Evolutionary conservation across 1,140 invertebrate genomes (phyloP).

Genomic region (Cotesia vestalis): DNA sequence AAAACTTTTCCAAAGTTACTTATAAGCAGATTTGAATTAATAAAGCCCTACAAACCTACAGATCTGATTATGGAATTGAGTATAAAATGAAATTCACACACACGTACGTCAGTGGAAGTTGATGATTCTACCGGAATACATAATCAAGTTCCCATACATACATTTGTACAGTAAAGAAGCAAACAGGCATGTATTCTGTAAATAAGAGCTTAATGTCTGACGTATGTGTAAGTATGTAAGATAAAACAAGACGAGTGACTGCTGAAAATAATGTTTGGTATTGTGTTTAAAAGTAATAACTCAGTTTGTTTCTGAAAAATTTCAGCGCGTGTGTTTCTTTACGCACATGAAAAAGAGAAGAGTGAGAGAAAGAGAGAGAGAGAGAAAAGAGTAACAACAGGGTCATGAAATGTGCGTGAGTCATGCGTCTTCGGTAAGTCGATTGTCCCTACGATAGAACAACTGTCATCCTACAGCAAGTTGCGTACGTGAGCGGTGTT

Average conservation of each 20-base stretch:
- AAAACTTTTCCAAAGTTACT: too few relatives aligned
- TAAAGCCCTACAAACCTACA: too few relatives aligned
- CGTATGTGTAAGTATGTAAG: background rate
- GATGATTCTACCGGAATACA: too few relatives aligned
- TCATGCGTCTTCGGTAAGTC: constrained; percentile 33
- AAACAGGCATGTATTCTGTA: background rate
- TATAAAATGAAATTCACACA: too few relatives aligned
- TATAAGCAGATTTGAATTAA: too few relatives aligned
- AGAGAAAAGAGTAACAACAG: background rate
- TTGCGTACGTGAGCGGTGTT: constrained; percentile 29
- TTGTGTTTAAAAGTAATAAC: background rate
- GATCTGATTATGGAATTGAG: too few relatives aligned
- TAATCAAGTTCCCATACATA: background rate
- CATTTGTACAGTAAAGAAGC: background rate
- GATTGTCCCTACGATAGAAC: constrained; percentile 36
- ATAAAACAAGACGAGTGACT: background rate
- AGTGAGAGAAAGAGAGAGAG: constrained; percentile 6
- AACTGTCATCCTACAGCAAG: constrained; percentile 27
- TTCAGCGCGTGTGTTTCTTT: background rate
- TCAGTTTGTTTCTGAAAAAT: background rate
- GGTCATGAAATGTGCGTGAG: constrained; percentile 25
- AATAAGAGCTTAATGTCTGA: constrained; percentile 1
- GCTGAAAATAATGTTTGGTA: background rate
- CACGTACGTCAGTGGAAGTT: too few relatives aligned
- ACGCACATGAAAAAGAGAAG: background rate